Evolutionary conservation across 2,888 invertebrate species (phyloP).

Genomic region (Drosophila antonietae): DNA sequence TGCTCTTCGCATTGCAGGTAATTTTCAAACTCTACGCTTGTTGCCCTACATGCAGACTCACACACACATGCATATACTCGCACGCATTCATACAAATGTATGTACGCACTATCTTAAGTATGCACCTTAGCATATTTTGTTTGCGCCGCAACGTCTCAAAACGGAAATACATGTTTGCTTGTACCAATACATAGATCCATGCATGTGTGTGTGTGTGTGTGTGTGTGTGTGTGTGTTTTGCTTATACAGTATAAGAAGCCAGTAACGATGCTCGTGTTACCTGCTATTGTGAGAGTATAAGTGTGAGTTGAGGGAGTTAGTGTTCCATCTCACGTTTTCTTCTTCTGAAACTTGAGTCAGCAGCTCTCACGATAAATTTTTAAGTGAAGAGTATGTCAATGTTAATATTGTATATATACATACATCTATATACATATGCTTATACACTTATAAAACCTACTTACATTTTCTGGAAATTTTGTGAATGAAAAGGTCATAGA

Average conservation of each 20-base stretch:
- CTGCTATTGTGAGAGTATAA: slow-evolving; percentile 26
- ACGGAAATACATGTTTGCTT: slow-evolving; percentile 45
- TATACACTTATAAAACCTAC: slow-evolving; percentile 1
- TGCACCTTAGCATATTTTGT: slow-evolving; percentile 43
- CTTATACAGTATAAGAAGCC: slow-evolving; percentile 30
- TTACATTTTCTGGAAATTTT: slow-evolving; percentile 4
- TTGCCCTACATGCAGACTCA: slow-evolving; percentile 27
- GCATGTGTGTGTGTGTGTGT: slow-evolving; percentile 1
- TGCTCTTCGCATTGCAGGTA: slow-evolving; percentile 37
- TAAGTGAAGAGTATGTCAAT: slow-evolving; percentile 26
- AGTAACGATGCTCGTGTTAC: slow-evolving; percentile 41
- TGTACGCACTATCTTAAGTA: slow-evolving; percentile 25
- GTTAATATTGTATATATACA: slow-evolving; percentile 13
- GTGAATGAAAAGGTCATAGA: slow-evolving; percentile 23
- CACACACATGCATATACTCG: not conserved
- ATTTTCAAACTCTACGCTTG: slow-evolving; percentile 16
- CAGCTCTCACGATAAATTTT: slow-evolving; percentile 18
- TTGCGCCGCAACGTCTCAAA: slow-evolving; percentile 30
- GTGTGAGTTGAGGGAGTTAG: slow-evolving; percentile 19
- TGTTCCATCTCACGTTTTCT: slow-evolving; percentile 21
- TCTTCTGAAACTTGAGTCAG: slow-evolving; percentile 31
- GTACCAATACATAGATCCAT: not conserved
- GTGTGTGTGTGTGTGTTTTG: slow-evolving; percentile 4
- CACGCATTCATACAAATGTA: slow-evolving; percentile 3
- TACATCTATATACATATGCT: not conserved